Percentiles rank a stretch among this genome's conserved stretches.
Evolutionary conservation across 2,113 vertebrate species (phyloP).

Genomic region (Labeo catla): DNA sequence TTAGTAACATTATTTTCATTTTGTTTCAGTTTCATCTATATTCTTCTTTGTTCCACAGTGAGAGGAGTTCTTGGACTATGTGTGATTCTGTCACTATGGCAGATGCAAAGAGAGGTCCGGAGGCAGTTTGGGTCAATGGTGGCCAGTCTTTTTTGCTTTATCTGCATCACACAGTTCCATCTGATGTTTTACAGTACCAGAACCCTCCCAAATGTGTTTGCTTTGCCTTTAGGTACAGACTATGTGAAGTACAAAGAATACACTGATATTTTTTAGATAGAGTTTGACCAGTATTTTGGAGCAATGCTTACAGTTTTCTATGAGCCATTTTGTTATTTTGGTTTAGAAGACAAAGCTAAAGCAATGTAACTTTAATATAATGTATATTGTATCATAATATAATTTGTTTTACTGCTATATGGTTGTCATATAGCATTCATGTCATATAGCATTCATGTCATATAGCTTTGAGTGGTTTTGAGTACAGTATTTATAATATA

Average conservation of each 20-base stretch:
- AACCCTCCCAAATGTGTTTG: slow-evolving; percentile 92
- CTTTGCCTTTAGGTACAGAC: slow-evolving; percentile 84
- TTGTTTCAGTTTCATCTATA: background rate
- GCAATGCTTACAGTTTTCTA: background rate
- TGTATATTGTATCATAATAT: no score
- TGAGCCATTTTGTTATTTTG: background rate
- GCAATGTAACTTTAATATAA: background rate
- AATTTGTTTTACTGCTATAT: background rate
- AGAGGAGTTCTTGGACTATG: slow-evolving; percentile 84
- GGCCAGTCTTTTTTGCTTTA: slow-evolving; percentile 85
- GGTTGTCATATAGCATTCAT: background rate
- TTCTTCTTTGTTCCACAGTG: slow-evolving; percentile 73
- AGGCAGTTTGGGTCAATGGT: slow-evolving; percentile 88
- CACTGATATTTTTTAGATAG: background rate
- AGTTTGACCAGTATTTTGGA: background rate
- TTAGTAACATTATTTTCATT: background rate
- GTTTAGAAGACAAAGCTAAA: background rate
- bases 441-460: no score
- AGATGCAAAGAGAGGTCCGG: slow-evolving; percentile 85
- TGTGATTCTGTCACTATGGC: slow-evolving; percentile 84
- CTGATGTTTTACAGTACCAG: slow-evolving; percentile 96
- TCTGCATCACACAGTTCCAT: slow-evolving; percentile 91
- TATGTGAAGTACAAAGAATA: background rate
- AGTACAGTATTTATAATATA: background rate
- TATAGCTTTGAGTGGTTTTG: background rate